phyloP scores from a whole-genome alignment of 1,140 invertebrate genomes.

The Drosophila varians region DNA sequence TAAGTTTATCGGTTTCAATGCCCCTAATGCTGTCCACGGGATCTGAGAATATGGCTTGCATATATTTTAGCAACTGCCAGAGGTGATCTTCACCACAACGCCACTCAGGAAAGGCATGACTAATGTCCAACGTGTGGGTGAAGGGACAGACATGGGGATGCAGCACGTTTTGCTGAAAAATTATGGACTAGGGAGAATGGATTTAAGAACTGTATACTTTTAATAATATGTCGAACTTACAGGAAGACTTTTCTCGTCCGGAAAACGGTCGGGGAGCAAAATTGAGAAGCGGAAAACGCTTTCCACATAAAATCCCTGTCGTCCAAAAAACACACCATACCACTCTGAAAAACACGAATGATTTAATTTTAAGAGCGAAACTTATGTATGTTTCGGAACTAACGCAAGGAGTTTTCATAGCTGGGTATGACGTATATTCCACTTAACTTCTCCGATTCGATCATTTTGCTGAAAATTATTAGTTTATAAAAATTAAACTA shows the following conservation, averaged over 20 bases:
- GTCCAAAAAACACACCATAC: conserved; percentile 96
- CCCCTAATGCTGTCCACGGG: conserved; percentile 47
- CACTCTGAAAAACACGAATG: conserved; percentile 87
- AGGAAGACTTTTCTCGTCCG: conserved; percentile 91
- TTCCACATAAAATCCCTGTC: conserved; percentile 93
- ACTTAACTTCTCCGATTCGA: conserved; percentile 92
- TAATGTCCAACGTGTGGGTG: conserved; percentile 90
- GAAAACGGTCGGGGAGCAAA: conserved; percentile 93
- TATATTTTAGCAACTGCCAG: conserved; percentile 95
- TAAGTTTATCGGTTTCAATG: conserved; percentile 86
- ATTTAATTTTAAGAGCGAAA: background rate
- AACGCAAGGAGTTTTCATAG: conserved; percentile 89
- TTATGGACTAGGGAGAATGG: conserved; percentile 87
- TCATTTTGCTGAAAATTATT: conserved; percentile 89
- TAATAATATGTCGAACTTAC: conserved; percentile 16
- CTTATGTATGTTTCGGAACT: conserved; percentile 75
- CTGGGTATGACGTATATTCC: conserved; percentile 97
- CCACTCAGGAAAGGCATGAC: conserved; percentile 93
- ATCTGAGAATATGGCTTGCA: conserved; percentile 89
- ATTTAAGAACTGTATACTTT: background rate
- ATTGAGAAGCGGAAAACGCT: conserved; percentile 95
- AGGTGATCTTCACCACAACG: conserved; percentile 91
- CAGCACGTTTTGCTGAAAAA: conserved; percentile 93
- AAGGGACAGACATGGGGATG: conserved; percentile 93
- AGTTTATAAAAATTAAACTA: background rate